Conservation (phyloP, 1,140 invertebrate species). For the Calephelis nemesis region DNA sequence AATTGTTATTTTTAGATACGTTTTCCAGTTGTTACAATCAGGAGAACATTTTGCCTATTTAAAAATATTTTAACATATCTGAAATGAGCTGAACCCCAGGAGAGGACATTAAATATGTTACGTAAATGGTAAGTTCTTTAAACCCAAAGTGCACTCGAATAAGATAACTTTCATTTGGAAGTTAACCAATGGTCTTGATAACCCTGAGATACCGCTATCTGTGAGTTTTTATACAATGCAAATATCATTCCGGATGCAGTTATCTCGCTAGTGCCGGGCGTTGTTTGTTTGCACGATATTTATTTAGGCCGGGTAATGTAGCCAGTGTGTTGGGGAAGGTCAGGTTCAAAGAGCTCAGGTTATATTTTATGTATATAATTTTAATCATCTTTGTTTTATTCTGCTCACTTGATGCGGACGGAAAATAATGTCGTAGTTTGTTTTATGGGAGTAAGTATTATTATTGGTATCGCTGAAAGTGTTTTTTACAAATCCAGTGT, state of each 20-base stretch:
- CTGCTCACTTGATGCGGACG: background rate
- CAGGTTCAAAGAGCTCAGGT: conserved; percentile 43
- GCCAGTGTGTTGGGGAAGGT: conserved; percentile 57
- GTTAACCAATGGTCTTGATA: conserved; percentile 33
- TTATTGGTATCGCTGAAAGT: too few species aligned
- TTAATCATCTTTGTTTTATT: conserved; percentile 15
- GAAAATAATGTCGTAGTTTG: conserved; percentile 4
- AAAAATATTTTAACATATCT: too few species aligned
- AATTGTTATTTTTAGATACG: too few species aligned
- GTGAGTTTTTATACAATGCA: conserved; percentile 48
- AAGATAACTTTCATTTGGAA: conserved; percentile 19
- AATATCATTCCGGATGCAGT: conserved; percentile 61
- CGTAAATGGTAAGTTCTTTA: background rate
- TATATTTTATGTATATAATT: conserved; percentile 19
- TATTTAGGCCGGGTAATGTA: conserved; percentile 46
- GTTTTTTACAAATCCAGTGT: background rate
- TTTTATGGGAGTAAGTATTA: background rate
- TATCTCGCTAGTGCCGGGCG: conserved; percentile 42
- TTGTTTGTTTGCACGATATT: conserved; percentile 39
- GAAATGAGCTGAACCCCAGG: too few species aligned
- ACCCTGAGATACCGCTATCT: conserved; percentile 47
- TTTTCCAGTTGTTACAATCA: too few species aligned
- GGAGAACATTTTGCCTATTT: too few species aligned
- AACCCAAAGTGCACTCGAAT: conserved; percentile 5
- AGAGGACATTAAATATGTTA: background rate